A percentile compares a stretch with the other conserved stretches of the same genome.
Evolutionary conservation across 2,113 vertebrate species (phyloP).

Genomic region (Paradoxurus hermaphroditus): DNA sequence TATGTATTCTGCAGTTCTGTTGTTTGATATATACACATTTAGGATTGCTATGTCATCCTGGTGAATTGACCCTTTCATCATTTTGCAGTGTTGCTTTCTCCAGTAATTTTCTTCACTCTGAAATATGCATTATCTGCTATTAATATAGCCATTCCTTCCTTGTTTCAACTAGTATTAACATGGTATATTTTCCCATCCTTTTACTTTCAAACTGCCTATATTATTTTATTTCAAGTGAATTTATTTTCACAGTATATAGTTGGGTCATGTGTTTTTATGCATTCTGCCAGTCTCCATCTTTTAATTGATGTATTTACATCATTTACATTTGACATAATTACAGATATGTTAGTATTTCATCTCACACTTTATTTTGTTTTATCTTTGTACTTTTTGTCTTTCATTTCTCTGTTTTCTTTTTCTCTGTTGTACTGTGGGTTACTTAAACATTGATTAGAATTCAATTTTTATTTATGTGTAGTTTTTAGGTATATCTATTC

Average conservation of each 20-base stretch:
- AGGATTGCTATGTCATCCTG: neutral
- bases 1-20: neutral
- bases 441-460: neutral
- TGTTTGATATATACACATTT: neutral
- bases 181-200: neutral
- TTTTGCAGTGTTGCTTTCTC: neutral
- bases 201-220: neutral
- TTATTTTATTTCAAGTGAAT: conserved; percentile 32
- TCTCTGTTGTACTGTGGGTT: neutral
- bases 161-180: conserved; percentile 6
- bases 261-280: neutral
- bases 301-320: neutral
- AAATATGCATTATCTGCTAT: conserved; percentile 22
- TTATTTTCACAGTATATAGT: neutral
- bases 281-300: neutral
- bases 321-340: neutral
- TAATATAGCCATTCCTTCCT: conserved; percentile 3
- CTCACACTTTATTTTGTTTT: conserved; percentile 31
- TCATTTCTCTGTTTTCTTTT: neutral
- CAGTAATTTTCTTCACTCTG: neutral
- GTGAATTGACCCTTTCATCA: neutral
- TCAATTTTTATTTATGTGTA: conserved; percentile 26
- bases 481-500: neutral
- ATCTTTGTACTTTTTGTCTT: neutral
- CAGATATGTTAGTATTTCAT: neutral